Conservation (phyloP, 64 coral and sea anemone genomes). For the Pachyseris speciosa region DNA sequence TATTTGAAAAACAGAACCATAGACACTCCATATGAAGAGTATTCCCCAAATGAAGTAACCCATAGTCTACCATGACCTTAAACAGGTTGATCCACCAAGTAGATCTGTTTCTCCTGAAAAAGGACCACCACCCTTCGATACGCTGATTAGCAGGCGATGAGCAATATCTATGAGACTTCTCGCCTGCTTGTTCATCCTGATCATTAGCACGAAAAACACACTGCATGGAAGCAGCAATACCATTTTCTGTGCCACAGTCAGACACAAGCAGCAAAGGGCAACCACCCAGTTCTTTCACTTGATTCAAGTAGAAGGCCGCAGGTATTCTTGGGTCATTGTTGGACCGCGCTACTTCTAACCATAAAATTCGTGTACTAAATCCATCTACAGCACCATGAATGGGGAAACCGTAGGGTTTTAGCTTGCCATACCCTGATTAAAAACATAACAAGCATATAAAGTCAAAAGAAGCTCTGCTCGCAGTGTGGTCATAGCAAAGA, state of each 20-base stretch:
- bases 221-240: slow-evolving; percentile 6
- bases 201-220: neutral
- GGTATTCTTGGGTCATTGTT: slow-evolving; percentile 38
- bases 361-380: slow-evolving; percentile 10
- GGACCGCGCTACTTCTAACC: neutral
- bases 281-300: neutral
- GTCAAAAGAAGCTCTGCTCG: too few species aligned
- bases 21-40: too few species aligned
- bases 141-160: slow-evolving; percentile 16
- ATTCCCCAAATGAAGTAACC: neutral
- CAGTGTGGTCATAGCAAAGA: too few species aligned
- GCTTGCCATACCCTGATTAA: too few species aligned
- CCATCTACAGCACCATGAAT: slow-evolving; percentile 13
- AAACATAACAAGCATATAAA: too few species aligned
- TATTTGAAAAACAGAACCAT: neutral
- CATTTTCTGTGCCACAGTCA: slow-evolving; percentile 52
- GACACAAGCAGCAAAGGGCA: neutral
- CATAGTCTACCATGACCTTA: slow-evolving; percentile 18
- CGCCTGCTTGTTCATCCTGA: neutral
- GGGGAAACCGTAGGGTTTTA: too few species aligned
- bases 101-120: slow-evolving; percentile 9
- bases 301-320: neutral
- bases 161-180: neutral
- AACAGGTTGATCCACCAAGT: slow-evolving; percentile 25
- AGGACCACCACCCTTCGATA: slow-evolving; percentile 17